phyloP scores from a whole-genome alignment of 1,140 invertebrate species.

The Sesamia nonagrioides region DNA sequence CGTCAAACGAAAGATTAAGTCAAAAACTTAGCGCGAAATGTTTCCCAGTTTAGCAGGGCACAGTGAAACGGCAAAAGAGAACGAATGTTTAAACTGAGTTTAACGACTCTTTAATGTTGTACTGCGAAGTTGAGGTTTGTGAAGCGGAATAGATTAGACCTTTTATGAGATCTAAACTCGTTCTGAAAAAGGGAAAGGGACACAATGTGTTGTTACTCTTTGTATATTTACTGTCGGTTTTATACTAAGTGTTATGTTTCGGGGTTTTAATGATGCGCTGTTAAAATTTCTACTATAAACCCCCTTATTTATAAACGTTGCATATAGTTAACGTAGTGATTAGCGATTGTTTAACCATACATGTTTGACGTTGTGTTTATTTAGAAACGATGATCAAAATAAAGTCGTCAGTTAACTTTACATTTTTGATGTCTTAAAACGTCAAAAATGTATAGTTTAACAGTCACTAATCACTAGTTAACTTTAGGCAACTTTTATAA shows the following conservation, averaged over 20 bases:
- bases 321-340: too few relatives aligned
- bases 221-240: conserved; percentile 1
- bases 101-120: conserved; percentile 56
- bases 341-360: too few relatives aligned
- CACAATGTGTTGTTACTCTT: conserved; percentile 4
- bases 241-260: background rate
- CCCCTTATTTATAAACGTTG: too few relatives aligned
- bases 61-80: conserved; percentile 45
- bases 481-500: too few relatives aligned
- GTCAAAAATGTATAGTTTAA: too few relatives aligned
- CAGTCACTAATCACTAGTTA: too few relatives aligned
- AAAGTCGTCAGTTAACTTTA: too few relatives aligned
- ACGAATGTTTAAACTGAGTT: conserved; percentile 52
- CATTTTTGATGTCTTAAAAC: too few relatives aligned
- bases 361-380: too few relatives aligned
- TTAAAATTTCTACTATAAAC: too few relatives aligned
- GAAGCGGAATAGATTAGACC: conserved; percentile 50
- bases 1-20: conserved; percentile 41
- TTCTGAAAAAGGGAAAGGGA: conserved; percentile 30
- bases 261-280: background rate
- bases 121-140: conserved; percentile 33
- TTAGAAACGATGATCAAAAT: too few relatives aligned
- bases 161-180: conserved; percentile 48
- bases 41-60: conserved; percentile 25
- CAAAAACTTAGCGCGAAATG: conserved; percentile 38